Conservation (phyloP, 2,888 invertebrate species). For the Xestia sexstrigata region DNA sequence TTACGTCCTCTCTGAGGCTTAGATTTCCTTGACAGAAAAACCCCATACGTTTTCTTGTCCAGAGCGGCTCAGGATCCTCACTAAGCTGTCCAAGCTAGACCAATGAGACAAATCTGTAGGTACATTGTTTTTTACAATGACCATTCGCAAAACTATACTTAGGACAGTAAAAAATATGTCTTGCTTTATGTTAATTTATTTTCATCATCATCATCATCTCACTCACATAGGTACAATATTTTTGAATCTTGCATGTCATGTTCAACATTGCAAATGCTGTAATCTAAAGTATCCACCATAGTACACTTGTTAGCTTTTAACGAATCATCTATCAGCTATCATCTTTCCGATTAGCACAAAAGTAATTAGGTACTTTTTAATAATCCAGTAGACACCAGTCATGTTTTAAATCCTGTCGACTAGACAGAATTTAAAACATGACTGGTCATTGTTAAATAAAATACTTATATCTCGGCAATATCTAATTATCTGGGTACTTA, state of each 20-base stretch:
- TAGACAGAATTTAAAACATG: neutral
- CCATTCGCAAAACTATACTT: neutral
- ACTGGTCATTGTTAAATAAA: neutral
- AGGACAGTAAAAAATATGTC: too few relatives aligned
- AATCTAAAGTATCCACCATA: neutral
- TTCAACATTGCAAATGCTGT: neutral
- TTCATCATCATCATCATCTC: too few relatives aligned
- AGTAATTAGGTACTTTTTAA: constrained; percentile 15
- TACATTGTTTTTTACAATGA: neutral
- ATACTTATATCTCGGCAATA: neutral
- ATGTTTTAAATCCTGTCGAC: too few relatives aligned
- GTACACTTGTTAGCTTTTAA: neutral
- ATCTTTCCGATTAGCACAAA: constrained; percentile 7
- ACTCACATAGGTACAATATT: too few relatives aligned
- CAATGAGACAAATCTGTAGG: neutral
- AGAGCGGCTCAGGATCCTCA: neutral
- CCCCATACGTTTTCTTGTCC: neutral
- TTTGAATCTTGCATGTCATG: neutral
- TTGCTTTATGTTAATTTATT: too few relatives aligned
- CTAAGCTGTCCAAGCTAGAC: neutral
- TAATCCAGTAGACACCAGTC: constrained; percentile 17
- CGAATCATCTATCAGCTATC: constrained; percentile 10
- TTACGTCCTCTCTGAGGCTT: too few relatives aligned
- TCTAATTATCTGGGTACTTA: neutral
- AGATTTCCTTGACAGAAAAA: neutral